Evolutionary conservation across 2,888 invertebrate species (phyloP), one percentile per base, ranked within the genome.

Genomic region (Xylota sylvarum): DNA sequence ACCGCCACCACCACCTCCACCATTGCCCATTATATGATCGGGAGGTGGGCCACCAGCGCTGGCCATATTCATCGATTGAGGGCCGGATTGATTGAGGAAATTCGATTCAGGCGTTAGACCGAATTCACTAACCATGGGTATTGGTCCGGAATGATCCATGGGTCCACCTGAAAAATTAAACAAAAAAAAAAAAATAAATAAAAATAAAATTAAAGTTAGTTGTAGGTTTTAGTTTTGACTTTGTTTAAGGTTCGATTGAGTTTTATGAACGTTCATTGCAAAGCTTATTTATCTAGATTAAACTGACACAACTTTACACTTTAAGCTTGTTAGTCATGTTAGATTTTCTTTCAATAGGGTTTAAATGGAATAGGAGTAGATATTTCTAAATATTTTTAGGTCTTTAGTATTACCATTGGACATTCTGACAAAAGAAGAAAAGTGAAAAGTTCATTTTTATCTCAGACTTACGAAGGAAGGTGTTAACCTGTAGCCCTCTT

Each of bases 61-160:
- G 82, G 91, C 91, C 89, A 92, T 90, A 89, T 91, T 91, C 90
- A 92, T 92, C 12, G 92, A 91, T 89, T 92, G 92, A 67, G 92
- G 92, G 88, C 92, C 92, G 92, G 93, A 91, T 93, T 94, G 91
- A 91, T 92, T 93, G 89, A 92, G 92, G 91, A 92, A 93, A 91
- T 91, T 93, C 90, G 93, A 95, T 93, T 96, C 96, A 88, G 95
- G 95, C 84, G 94, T 94, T 92, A 95, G 93, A 88, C 95, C 95
- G 92, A 96, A 96, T 92, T 97, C 97, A 93, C 96, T 96, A 92
- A 95, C 96, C 94, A 95, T 94, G 90, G 95, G 94, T 91, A 94
- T 94, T 88, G 94, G 94, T 84, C 94, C 94, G 88, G 94, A 94
- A 91, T 95, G 95, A 92, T 95, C 95, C 94, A 95, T 95, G 88